These are phyloP conservation scores for Silurus aristotelis DNA, from an alignment of 2,797 vertebrate species.

Conservation along the genomic window DNA sequence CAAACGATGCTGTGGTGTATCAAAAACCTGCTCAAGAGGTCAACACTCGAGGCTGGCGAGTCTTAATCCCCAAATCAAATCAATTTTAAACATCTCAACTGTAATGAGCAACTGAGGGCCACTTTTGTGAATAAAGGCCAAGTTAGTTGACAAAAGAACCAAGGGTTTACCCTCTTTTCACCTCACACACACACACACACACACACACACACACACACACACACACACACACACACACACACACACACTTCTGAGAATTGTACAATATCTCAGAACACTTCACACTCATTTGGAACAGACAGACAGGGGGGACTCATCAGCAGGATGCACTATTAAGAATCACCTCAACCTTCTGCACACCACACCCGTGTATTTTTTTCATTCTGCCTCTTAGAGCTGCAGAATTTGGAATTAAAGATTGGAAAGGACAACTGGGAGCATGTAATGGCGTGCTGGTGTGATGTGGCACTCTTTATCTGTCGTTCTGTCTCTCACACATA, in stretches of 20 bases:
- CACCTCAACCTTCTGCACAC: background rate
- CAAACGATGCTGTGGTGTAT: slow-evolving; percentile 18
- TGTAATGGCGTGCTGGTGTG: slow-evolving; percentile 59
- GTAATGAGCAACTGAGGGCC: slow-evolving; percentile 34
- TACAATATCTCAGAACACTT: slow-evolving; percentile 18
- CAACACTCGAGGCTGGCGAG: slow-evolving; percentile 24
- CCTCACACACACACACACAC: background rate
- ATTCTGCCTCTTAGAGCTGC: slow-evolving; percentile 62
- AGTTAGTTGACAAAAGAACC: slow-evolving; percentile 33
- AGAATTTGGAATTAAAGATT: slow-evolving; percentile 68
- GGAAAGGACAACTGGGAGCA: slow-evolving; percentile 72
- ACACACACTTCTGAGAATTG: slow-evolving; percentile 23
- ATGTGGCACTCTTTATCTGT: slow-evolving; percentile 16
- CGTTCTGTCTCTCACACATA: slow-evolving; percentile 17
- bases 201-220: background rate
- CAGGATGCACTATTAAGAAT: slow-evolving; percentile 44
- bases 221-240: slow-evolving; percentile 20
- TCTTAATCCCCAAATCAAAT: slow-evolving; percentile 50
- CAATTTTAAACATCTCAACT: slow-evolving; percentile 39
- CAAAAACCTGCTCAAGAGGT: slow-evolving; percentile 8
- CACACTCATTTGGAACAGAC: slow-evolving; percentile 43
- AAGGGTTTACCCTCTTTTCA: background rate
- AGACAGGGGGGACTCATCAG: slow-evolving; percentile 43
- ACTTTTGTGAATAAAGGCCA: slow-evolving; percentile 32
- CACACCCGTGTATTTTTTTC: slow-evolving; percentile 43